Evolutionary conservation across 1,140 invertebrate genomes (phyloP).

Genomic region (Psix sp.): DNA sequence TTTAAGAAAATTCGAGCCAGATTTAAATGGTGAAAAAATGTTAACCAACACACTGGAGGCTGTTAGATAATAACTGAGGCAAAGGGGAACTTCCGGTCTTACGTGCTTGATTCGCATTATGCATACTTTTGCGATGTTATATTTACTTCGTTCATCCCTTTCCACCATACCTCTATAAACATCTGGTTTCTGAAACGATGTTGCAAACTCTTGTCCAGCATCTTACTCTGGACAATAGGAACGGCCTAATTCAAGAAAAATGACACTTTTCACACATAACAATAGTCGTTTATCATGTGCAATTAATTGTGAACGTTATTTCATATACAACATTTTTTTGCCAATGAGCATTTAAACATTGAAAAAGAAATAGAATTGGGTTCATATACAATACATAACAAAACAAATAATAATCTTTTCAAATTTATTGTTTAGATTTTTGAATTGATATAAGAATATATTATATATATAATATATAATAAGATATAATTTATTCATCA

Average conservation of each 20-base stretch:
- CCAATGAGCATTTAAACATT: no score
- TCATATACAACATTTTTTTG: no score
- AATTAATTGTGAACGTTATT: no score
- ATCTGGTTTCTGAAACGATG: constrained; percentile 59
- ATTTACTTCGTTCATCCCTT: constrained; percentile 59
- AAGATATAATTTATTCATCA: no score
- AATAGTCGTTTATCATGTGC: constrained; percentile 19
- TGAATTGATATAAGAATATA: no score
- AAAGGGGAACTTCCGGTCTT: constrained; percentile 53
- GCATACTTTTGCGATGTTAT: constrained; percentile 55
- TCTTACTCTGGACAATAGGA: constrained; percentile 34
- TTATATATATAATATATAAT: no score
- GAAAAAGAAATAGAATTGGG: no score
- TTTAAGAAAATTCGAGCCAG: constrained; percentile 50
- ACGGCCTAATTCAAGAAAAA: constrained; percentile 17
- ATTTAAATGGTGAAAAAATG: constrained; percentile 66
- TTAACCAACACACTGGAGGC: constrained; percentile 48
- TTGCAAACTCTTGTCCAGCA: constrained; percentile 25
- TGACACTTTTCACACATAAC: constrained; percentile 29
- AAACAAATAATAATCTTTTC: no score
- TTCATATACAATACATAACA: no score
- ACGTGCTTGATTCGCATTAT: constrained; percentile 59
- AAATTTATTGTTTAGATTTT: no score
- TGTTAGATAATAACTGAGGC: constrained; percentile 14
- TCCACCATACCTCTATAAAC: constrained; percentile 62